Conservation (phyloP, 2,888 invertebrate genomes). For the Chrysodeixis includens region DNA sequence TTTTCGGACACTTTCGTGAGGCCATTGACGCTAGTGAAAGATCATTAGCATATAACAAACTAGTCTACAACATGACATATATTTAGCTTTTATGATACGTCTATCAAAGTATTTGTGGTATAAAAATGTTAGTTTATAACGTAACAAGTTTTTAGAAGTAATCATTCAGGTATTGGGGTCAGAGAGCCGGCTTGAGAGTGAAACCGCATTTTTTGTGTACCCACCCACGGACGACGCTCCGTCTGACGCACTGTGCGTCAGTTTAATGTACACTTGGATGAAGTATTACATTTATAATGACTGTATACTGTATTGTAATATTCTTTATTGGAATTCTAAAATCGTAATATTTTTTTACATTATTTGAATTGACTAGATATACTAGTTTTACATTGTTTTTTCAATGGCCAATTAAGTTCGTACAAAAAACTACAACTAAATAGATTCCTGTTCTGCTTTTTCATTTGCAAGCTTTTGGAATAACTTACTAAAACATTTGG, state of each 20-base stretch:
- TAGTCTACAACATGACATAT: constrained; percentile 19
- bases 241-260: constrained; percentile 49
- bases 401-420: no score
- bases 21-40: constrained; percentile 71
- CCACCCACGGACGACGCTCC: constrained; percentile 36
- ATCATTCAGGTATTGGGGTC: constrained; percentile 62
- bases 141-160: constrained; percentile 45
- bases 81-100: not conserved
- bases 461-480: no score
- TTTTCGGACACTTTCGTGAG: constrained; percentile 82
- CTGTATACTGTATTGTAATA: no score
- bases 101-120: not conserved
- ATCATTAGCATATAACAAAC: constrained; percentile 65
- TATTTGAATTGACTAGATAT: no score
- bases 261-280: constrained; percentile 43
- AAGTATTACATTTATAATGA: constrained; percentile 4
- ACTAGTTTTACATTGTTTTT: no score
- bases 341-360: no score
- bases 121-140: constrained; percentile 21
- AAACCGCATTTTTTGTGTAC: constrained; percentile 71
- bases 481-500: no score
- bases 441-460: no score
- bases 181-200: constrained; percentile 67
- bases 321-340: no score
- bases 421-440: no score